Conservation (phyloP, 2,797 vertebrate genomes). For the Cheirogaleus major region DNA sequence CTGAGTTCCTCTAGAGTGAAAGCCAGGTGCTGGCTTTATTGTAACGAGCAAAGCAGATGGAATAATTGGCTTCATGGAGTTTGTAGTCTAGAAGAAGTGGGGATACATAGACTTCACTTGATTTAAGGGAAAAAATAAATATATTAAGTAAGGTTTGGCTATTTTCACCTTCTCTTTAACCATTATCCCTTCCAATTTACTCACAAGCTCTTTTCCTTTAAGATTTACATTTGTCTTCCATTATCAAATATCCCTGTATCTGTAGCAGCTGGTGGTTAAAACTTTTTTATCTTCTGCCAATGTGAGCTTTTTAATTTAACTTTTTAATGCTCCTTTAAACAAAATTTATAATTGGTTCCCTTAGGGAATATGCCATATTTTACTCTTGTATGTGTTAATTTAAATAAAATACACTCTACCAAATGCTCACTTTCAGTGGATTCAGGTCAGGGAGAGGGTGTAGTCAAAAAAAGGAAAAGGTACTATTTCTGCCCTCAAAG, state of each 20-base stretch:
- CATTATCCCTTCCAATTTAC: neutral
- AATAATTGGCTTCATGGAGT: neutral
- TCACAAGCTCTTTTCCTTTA: neutral
- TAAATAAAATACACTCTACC: neutral
- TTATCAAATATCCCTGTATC: neutral
- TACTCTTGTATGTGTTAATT: neutral
- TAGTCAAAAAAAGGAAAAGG: neutral
- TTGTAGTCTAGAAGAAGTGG: neutral
- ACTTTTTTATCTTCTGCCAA: slow-evolving; percentile 28
- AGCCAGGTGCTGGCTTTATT: neutral
- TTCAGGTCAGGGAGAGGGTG: neutral
- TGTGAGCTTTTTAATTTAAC: slow-evolving; percentile 10
- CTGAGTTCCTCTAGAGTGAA: neutral
- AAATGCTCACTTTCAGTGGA: neutral
- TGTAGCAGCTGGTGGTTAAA: neutral
- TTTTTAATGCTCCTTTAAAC: slow-evolving; percentile 45
- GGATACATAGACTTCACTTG: neutral
- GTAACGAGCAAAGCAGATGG: neutral
- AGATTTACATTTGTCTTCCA: neutral
- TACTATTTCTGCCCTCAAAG: neutral
- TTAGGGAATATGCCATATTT: slow-evolving; percentile 10
- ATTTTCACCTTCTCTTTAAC: neutral
- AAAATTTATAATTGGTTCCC: slow-evolving; percentile 33
- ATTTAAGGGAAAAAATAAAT: neutral
- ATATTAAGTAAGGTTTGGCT: neutral